Base-by-base conservation (phyloP, 2,888 invertebrate species). In the Hetaerina titia region DNA sequence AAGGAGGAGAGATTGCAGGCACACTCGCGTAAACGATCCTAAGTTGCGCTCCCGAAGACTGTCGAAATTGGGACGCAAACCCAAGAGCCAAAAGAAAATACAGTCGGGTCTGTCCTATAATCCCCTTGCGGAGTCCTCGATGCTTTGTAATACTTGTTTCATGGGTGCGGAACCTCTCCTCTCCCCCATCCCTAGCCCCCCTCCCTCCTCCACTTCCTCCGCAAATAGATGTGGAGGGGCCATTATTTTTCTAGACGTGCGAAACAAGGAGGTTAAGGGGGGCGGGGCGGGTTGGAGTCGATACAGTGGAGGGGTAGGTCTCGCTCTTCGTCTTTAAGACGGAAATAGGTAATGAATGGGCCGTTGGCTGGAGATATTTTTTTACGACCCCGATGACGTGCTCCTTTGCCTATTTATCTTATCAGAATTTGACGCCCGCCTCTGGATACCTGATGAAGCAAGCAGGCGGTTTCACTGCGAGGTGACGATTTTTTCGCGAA, bases 381-480 rank as follows among this genome's bases (percentile, higher is more conserved):
- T 81, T 81, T 81, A 81, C 81, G 81, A 31, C 31, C 81, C 31
- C 25, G 81, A 31, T 81, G 81, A 81, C 81, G 81, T 81, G 81
- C 81, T 31, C 81, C 81, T 13, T 11, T 11, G 25, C 31, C 81
- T 81, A 81, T 31, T 81, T 31, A 81, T 81, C 81, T 81, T 81
- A 81, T 81, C 81, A 81, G 81, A 0, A 13, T 31, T 15, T 31
- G 81, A 81, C 31, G 81, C 1, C 81, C 81, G 0, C 31, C 31
- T 31, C 31, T n/a, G 81, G 81, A 81, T 81, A 81, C 81, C 25
- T 2, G 11, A 6, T 81, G 25, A 81, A 81, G 31, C 25, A 31
- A 81, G 81, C 8, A 13, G 25, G 45, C 45, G 8, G 31, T 81
- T 81, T 81, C 25, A 2, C 31, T 22, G 7, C 31, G 15, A 25